Base-by-base conservation (phyloP, 2,113 vertebrate genomes). In the Solenodon paradoxus region DNA sequence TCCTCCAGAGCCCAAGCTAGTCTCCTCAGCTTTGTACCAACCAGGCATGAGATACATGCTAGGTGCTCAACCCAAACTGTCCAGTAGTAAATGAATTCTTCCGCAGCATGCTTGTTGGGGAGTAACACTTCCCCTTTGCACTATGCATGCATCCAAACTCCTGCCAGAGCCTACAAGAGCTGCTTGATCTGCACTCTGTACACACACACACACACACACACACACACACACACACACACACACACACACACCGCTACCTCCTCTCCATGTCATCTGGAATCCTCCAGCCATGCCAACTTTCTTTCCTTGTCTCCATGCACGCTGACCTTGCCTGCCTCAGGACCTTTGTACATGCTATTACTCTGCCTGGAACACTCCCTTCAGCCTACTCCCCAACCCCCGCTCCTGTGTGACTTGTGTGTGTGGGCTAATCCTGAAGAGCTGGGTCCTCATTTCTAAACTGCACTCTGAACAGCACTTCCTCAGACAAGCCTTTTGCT, bases 31-130 rank as follows among this genome's bases (percentile, higher is more conserved):
- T 64, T n/a, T 17, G 38, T 55, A 32, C 8, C 1, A 42, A 55
- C 13, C 32, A n/a, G n/a, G 57, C 17, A 3, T 3, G 17, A 69
- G 57, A 30, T 1, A 3, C 7, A 2, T 32, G 35, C 5, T 0
- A 5, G 1, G 9, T 16, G 26, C 64, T 26, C 79, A 26, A 24
- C 15, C 15, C 26, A 47, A 66, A 19, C 5, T 5, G 38, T 0
- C 8, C 40, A 61, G 2, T 0, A 59, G 6, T 30, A 32, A 24
- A 11, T 3, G 15, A 53, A n/a, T 59, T 42, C 6, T 28, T 42
- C 40, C 40, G 9, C 0, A 22, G 35, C 7, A 49, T 3, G 5
- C 40, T 15, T 16, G 38, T 4, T 35, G 1, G 0, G 6, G 13
- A 51, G 9, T 10, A 26, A 7, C 16, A 5, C 7, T 40, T 22